Evolutionary conservation across 2,888 invertebrate species (phyloP).

Genomic region (Neoaliturus tenellus): DNA sequence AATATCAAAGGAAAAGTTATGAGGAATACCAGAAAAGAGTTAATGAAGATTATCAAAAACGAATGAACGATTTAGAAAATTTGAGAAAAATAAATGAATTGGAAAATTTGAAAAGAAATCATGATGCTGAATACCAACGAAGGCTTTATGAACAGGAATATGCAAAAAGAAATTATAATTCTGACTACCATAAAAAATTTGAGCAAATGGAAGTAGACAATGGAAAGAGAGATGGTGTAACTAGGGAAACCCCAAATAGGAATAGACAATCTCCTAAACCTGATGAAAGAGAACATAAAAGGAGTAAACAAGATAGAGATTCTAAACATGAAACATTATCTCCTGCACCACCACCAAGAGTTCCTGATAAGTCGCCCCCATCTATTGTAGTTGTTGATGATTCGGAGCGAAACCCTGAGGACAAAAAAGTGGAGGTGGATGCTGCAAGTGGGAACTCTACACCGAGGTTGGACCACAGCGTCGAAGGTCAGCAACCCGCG

Average conservation of each 20-base stretch:
- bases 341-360: conserved; percentile 41
- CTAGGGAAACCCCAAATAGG: neutral
- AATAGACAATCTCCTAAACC: conserved; percentile 38
- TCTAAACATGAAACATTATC: conserved; percentile 41
- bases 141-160: conserved; percentile 18
- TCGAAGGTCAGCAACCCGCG: conserved; percentile 65
- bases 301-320: conserved; percentile 38
- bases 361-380: conserved; percentile 54
- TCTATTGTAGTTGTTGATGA: conserved; percentile 60
- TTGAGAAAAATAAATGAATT: conserved; percentile 1
- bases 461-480: conserved; percentile 57
- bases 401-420: conserved; percentile 51
- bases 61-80: neutral
- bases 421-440: conserved; percentile 48
- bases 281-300: conserved; percentile 50
- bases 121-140: conserved; percentile 8
- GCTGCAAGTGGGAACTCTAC: conserved; percentile 52
- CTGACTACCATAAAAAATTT: conserved; percentile 60
- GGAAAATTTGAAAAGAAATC: conserved; percentile 26
- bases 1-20: conserved; percentile 18
- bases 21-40: conserved; percentile 35
- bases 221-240: conserved; percentile 67
- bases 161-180: conserved; percentile 10
- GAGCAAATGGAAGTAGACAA: conserved; percentile 69
- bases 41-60: neutral